Conservation (phyloP, 2,113 vertebrate species). For the Siniperca chuatsi region DNA sequence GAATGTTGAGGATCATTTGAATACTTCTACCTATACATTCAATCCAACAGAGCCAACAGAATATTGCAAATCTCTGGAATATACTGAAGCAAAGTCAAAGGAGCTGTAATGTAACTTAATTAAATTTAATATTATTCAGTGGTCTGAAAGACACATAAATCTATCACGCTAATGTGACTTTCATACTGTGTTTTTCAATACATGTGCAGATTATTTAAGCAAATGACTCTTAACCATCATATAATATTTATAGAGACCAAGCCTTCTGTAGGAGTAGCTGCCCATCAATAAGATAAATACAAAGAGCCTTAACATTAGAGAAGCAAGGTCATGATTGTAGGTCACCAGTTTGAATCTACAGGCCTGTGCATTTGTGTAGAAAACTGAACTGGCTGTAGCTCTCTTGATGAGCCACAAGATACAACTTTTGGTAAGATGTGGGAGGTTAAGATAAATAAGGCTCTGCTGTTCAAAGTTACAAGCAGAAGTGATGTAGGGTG, state of each 20-base stretch:
- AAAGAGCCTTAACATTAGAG: conserved; percentile 8
- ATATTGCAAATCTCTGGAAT: conserved; percentile 3
- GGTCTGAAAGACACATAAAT: conserved; percentile 4
- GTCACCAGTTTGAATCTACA: conserved; percentile 1
- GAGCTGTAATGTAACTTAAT: background rate
- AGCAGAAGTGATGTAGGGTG: conserved; percentile 49
- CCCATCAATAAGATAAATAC: background rate
- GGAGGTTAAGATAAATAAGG: conserved; percentile 45
- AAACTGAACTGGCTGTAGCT: background rate
- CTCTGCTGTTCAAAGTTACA: conserved; percentile 61
- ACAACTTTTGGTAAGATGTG: conserved; percentile 25
- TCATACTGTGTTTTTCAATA: background rate
- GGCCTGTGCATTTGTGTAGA: conserved; percentile 1
- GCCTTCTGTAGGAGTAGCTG: background rate
- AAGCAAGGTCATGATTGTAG: conserved; percentile 17
- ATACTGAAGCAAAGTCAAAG: background rate
- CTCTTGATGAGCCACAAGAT: conserved; percentile 8
- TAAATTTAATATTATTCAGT: background rate
- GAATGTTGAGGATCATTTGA: background rate
- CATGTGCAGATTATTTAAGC: background rate
- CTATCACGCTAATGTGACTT: background rate
- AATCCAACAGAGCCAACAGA: background rate
- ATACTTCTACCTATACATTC: background rate
- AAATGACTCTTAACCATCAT: background rate
- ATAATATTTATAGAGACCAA: conserved; percentile 2